Base-by-base conservation (phyloP, 2,797 vertebrate genomes). In the Aplochiton taeniatus region DNA sequence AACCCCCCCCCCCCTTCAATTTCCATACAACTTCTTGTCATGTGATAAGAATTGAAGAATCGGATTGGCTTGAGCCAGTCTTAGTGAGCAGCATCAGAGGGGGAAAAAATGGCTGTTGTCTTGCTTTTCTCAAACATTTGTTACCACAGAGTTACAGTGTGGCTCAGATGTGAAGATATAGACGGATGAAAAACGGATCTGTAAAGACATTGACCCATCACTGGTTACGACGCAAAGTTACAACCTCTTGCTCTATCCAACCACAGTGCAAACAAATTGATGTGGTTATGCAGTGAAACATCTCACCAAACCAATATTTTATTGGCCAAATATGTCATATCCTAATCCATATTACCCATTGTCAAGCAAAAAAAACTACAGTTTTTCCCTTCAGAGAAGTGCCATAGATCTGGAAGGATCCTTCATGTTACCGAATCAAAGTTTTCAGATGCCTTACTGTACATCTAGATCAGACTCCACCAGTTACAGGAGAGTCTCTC, bases 401-500 rank as follows among this genome's bases (percentile, higher is more conserved):
- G 54, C 11, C 51, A 56, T 41, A 55, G 41, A 42, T 43, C 58
- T 52, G 58, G 20, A 51, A 17, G 19, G 7, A 52, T 12, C 19
- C 13, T 60, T 31, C 18, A 45, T n/a, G 46, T 54, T 18, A 41
- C 6, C 31, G 45, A 61, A 44, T 51, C 0, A 7, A 64, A 65
- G 49, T 7, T 13, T 20, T 58, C 11, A 65, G 61, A 73, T n/a
- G 56, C 18, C n/a, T 6, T 31, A 31, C 31, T 3, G 31, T 51
- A 55, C 58, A 42, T 43, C 8, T 44, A 68, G 17, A 18, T 31
- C 20, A 45, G 14, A 59, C 16, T 43, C 13, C 10, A 59, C 9
- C 1, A 55, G 48, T 41, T 60, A 18, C 46, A 65, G 60, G 31
- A 70, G 73, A 62, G 59, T 68, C 45, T 41, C 9, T 47, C 13